A percentile compares a stretch with the other conserved stretches of the same genome.
phyloP scores from a whole-genome alignment of 2,888 invertebrate genomes.

The Eurytoma californica region DNA sequence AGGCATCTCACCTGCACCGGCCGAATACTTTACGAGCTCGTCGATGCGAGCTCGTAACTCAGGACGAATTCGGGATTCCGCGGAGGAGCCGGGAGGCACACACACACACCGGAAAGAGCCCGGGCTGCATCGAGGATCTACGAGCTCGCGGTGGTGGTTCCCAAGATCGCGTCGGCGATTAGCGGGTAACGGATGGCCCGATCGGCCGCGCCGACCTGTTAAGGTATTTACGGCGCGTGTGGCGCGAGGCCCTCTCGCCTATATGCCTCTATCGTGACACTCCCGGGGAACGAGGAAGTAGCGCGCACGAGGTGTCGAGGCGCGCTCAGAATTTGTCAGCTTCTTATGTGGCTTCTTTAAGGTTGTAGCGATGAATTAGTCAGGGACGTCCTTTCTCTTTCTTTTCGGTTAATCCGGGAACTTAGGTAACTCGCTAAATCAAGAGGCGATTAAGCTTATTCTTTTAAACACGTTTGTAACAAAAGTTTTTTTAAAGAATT shows the following conservation, averaged over 20 bases:
- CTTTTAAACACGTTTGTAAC: too few species aligned
- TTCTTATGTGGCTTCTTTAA: not conserved
- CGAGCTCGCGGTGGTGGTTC: conserved; percentile 14
- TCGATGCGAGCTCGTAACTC: conserved; percentile 42
- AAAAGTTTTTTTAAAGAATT: too few species aligned
- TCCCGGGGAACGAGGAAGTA: not conserved
- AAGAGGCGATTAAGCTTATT: too few species aligned
- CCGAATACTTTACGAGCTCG: conserved; percentile 39
- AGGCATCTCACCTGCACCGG: not conserved
- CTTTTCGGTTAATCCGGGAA: too few species aligned
- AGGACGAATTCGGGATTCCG: conserved; percentile 8
- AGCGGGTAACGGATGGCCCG: not conserved
- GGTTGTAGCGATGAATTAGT: not conserved
- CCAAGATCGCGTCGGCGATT: not conserved
- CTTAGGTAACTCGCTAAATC: too few species aligned
- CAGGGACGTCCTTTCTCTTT: too few species aligned
- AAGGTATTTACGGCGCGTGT: too few species aligned
- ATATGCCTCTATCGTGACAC: too few species aligned
- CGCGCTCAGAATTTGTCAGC: not conserved
- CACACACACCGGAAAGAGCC: not conserved
- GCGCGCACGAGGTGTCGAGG: not conserved
- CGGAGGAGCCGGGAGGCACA: not conserved
- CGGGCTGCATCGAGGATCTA: not conserved
- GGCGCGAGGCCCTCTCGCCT: too few species aligned
- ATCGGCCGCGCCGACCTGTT: too few species aligned